Percentiles rank a stretch among this genome's conserved stretches.
These are phyloP conservation scores for Acrobasis repandana DNA, from an alignment of 2,888 invertebrate genomes.

Conservation along the genomic window DNA sequence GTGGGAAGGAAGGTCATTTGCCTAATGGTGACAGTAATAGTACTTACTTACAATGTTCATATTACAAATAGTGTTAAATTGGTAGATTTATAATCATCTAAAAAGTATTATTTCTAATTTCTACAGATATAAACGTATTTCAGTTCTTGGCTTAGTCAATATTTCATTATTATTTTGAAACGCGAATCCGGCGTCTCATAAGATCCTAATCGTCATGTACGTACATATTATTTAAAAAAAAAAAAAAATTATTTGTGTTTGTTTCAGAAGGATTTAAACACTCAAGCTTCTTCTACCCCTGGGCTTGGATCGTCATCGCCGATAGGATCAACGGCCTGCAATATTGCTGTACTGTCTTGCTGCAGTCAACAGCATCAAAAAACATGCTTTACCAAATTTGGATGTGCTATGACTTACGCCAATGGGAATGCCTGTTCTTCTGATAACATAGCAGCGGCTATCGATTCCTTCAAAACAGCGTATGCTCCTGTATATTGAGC, in stretches of 20 bases:
- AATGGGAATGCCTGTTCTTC: constrained; percentile 47
- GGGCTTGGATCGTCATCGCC: constrained; percentile 32
- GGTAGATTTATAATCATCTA: neutral
- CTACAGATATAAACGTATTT: neutral
- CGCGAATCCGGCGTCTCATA: no score
- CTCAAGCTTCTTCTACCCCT: constrained; percentile 34
- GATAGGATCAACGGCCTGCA: constrained; percentile 40
- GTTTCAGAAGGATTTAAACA: constrained; percentile 39
- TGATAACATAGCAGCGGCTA: constrained; percentile 43
- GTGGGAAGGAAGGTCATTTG: neutral
- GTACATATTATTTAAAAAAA: neutral
- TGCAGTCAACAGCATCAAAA: constrained; percentile 45
- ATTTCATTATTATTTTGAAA: neutral
- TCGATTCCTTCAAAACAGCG: constrained; percentile 49
- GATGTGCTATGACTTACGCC: constrained; percentile 45
- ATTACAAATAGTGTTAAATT: neutral
- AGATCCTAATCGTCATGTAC: no score
- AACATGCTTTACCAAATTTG: constrained; percentile 52
- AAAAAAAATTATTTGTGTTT: constrained; percentile 12
- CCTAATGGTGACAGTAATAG: neutral
- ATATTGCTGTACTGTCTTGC: constrained; percentile 61
- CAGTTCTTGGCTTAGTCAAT: neutral
- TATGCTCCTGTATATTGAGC: constrained; percentile 51
- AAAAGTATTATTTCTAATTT: neutral
- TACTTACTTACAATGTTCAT: neutral